Conservation (phyloP, 2,888 invertebrate species). For the Cataglyphis rosenhaueri region DNA sequence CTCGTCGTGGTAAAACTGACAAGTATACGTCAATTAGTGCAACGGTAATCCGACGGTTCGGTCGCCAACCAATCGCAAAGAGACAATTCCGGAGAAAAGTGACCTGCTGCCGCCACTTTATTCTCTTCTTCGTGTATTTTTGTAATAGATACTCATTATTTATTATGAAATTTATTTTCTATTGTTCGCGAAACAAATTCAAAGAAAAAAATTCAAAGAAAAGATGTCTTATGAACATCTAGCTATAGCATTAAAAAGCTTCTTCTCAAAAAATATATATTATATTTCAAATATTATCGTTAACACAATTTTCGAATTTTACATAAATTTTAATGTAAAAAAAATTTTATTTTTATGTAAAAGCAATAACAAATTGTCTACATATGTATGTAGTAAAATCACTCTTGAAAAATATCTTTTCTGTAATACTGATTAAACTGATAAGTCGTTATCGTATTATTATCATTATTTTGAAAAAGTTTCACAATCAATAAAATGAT, state of each 20-base stretch:
- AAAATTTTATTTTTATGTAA: background rate
- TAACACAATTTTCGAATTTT: background rate
- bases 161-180: background rate
- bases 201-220: background rate
- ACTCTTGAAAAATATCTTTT: background rate
- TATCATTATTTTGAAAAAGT: background rate
- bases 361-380: background rate
- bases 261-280: background rate
- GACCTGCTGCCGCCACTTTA: conserved; percentile 21
- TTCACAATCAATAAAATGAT: background rate
- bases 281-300: background rate
- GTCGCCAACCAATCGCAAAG: conserved; percentile 16
- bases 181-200: background rate
- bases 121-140: conserved; percentile 4
- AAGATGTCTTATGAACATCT: background rate
- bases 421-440: background rate
- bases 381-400: background rate
- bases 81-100: conserved; percentile 39
- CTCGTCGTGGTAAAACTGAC: conserved; percentile 66
- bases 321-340: background rate
- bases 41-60: conserved; percentile 49
- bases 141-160: conserved; percentile 15
- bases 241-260: background rate
- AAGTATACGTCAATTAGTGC: conserved; percentile 70
- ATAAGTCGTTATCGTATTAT: background rate